Evolutionary conservation across 2,797 vertebrate genomes (phyloP).

Genomic region (Molossus molossus): DNA sequence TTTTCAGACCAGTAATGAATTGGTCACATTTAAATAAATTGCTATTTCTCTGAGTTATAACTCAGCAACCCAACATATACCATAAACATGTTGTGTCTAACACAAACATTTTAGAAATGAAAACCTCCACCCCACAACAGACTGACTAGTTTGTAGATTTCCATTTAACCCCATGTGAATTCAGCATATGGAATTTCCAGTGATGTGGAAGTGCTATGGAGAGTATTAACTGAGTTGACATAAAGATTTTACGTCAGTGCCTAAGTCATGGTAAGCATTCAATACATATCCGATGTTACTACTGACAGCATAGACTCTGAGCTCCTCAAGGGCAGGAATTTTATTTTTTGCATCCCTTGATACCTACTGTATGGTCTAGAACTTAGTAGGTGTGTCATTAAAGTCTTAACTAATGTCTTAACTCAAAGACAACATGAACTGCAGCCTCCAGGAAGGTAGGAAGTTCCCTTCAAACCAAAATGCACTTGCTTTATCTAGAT

Average conservation of each 20-base stretch:
- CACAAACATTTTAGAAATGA: constrained; percentile 65
- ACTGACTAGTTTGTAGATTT: constrained; percentile 42
- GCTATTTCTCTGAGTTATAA: constrained; percentile 54
- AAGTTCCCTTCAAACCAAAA: neutral
- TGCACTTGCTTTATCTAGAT: constrained; percentile 20
- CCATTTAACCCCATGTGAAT: constrained; percentile 51
- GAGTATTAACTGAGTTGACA: constrained; percentile 32
- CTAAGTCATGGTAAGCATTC: constrained; percentile 49
- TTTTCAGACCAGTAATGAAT: constrained; percentile 35
- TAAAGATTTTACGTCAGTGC: constrained; percentile 46
- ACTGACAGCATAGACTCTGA: neutral
- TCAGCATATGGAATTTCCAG: constrained; percentile 53
- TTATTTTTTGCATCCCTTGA: constrained; percentile 6
- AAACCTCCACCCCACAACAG: neutral
- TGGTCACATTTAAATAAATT: constrained; percentile 61
- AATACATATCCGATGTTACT: constrained; percentile 47
- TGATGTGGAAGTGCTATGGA: neutral
- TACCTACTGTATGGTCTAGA: neutral
- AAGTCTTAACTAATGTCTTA: constrained; percentile 47
- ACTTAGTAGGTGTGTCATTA: neutral
- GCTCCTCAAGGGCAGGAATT: neutral
- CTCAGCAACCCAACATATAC: constrained; percentile 13
- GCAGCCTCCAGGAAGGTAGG: neutral
- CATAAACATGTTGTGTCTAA: constrained; percentile 53
- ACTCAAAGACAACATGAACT: constrained; percentile 1